A percentile compares a stretch with the other conserved stretches of the same genome.
Evolutionary conservation across 2,113 vertebrate genomes (phyloP).

Genomic region (Aramus guarauna): DNA sequence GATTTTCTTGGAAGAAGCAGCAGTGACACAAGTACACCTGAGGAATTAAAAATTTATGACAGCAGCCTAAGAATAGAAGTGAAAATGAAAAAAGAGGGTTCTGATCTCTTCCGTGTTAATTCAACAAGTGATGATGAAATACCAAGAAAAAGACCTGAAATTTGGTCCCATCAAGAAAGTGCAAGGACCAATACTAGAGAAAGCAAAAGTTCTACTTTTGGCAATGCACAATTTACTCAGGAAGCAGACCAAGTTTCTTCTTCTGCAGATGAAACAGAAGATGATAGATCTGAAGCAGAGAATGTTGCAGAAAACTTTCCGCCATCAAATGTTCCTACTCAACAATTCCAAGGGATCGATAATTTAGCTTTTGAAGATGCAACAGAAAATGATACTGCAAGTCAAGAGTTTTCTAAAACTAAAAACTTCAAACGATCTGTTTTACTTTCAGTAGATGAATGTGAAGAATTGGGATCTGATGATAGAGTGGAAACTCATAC

Average conservation of each 20-base stretch:
- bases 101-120: conserved; percentile 78
- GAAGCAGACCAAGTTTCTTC: conserved; percentile 86
- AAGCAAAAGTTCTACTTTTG: conserved; percentile 51
- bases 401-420: conserved; percentile 73
- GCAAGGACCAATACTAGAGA: conserved; percentile 59
- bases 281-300: conserved; percentile 90
- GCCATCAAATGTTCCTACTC: conserved; percentile 68
- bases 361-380: conserved; percentile 94
- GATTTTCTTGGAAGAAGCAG: conserved; percentile 97
- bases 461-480: conserved; percentile 93
- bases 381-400: conserved; percentile 80
- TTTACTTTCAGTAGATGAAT: conserved; percentile 95
- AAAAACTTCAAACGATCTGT: conserved; percentile 90
- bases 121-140: conserved; percentile 94
- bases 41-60: conserved; percentile 93
- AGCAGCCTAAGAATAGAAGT: conserved; percentile 90
- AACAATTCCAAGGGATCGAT: conserved; percentile 90
- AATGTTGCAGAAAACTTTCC: conserved; percentile 68
- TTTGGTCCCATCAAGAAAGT: conserved; percentile 80
- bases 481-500: conserved; percentile 80
- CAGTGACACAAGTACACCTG: conserved; percentile 97
- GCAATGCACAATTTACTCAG: conserved; percentile 67
- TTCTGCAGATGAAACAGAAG: conserved; percentile 91
- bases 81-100: conserved; percentile 83
- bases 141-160: conserved; percentile 76